phyloP scores from a whole-genome alignment of 2,113 vertebrate genomes.

The Polypterus bichir region DNA sequence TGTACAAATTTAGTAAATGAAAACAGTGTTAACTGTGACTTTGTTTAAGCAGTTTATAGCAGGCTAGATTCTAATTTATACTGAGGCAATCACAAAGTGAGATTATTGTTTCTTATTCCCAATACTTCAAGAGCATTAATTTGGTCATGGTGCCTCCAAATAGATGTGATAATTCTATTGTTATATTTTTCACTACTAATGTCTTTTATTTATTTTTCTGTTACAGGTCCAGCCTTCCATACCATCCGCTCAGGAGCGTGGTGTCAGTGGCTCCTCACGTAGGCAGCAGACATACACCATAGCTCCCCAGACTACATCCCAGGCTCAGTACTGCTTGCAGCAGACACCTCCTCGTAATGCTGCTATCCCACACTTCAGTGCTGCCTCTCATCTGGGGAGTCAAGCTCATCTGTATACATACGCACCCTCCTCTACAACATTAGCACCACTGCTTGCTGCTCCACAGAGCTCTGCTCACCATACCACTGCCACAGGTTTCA shows the following conservation, averaged over 20 bases:
- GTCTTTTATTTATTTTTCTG: slow-evolving; percentile 14
- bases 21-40: too few species aligned
- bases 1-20: too few species aligned
- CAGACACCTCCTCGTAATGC: slow-evolving; percentile 61
- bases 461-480: slow-evolving; percentile 64
- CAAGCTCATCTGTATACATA: slow-evolving; percentile 85
- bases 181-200: too few species aligned
- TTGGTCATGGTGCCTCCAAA: too few species aligned
- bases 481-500: slow-evolving; percentile 32
- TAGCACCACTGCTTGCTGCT: slow-evolving; percentile 81
- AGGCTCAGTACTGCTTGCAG: slow-evolving; percentile 78
- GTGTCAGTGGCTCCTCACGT: slow-evolving; percentile 55
- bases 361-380: slow-evolving; percentile 61
- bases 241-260: slow-evolving; percentile 62
- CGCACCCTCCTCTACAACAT: slow-evolving; percentile 75
- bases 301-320: slow-evolving; percentile 62
- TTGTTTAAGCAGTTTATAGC: too few species aligned
- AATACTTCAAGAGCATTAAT: too few species aligned
- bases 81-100: too few species aligned
- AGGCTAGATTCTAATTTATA: too few species aligned
- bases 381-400: slow-evolving; percentile 59
- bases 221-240: slow-evolving; percentile 72
- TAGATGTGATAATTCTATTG: too few species aligned
- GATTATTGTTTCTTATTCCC: too few species aligned
- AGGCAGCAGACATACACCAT: slow-evolving; percentile 76